A percentile compares a stretch with the other conserved stretches of the same genome.
phyloP scores from a whole-genome alignment of 2,888 invertebrate species.

The Neoaliturus tenellus region DNA sequence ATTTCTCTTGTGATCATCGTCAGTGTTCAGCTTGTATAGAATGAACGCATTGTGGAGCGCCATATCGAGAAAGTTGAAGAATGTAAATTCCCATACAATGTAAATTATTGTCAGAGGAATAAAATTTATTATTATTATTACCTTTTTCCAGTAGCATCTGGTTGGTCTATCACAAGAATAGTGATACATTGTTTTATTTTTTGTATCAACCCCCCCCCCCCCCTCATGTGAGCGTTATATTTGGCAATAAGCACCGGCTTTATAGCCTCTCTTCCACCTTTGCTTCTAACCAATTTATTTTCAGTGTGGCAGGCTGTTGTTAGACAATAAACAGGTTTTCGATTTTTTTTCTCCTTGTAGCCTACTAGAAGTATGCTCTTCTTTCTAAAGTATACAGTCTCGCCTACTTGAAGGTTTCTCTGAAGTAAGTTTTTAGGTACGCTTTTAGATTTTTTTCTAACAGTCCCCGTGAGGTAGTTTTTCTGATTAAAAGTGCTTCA shows the following conservation, averaged over 20 bases:
- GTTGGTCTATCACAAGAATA: constrained; percentile 42
- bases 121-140: too few species aligned
- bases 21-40: constrained; percentile 40
- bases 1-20: not conserved
- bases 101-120: too few species aligned
- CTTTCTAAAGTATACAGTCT: constrained; percentile 43
- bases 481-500: not conserved
- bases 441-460: constrained; percentile 54
- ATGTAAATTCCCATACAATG: too few species aligned
- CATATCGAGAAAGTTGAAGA: constrained; percentile 48
- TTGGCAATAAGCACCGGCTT: constrained; percentile 19
- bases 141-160: constrained; percentile 52
- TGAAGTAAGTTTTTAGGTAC: not conserved
- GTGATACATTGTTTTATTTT: constrained; percentile 52
- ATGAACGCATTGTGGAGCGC: constrained; percentile 32
- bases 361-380: constrained; percentile 39
- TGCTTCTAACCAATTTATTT: constrained; percentile 20
- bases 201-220: constrained; percentile 43
- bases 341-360: constrained; percentile 42
- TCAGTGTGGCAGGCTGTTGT: constrained; percentile 51
- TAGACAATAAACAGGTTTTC: constrained; percentile 49
- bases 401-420: constrained; percentile 21
- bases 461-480: constrained; percentile 48
- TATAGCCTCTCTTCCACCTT: constrained; percentile 4
- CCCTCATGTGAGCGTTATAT: constrained; percentile 11